Evolutionary conservation across 2,113 vertebrate genomes (phyloP), one percentile per base, ranked within the genome.

Genomic region (Telmatochromis sp.): DNA sequence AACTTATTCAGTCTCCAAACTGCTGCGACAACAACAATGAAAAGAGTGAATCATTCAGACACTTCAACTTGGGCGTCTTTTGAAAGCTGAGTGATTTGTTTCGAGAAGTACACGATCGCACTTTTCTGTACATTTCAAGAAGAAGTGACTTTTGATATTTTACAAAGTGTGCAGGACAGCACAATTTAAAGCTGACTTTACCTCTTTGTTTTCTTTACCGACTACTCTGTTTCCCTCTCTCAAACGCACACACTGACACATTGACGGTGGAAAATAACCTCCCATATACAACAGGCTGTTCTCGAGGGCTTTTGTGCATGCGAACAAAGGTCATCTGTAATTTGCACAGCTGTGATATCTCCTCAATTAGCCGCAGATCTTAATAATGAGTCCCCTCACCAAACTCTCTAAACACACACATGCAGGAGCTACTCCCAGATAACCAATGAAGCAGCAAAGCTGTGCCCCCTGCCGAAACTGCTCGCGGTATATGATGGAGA

Each of bases 321-420:
- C 15, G 7, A 78, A 81, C 51, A 91, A 86, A 89, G 86, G 90
- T 93, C 93, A 92, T 86, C 42, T 79, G 70, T 87, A 85, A 94
- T 89, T 85, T 91, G 75, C 75, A 84, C 91, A 93, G 92, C 90
- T 93, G 93, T 85, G 84, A 90, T 85, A 87, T 42, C 80, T 79
- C 80, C 81, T 91, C 83, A 90, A 86, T 93, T 89, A 89, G 82
- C 73, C 15, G 73, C 78, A 82, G 80, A 68, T 84, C 82, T 85
- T 85, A 84, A 84, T 81, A 87, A 86, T 54, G 26, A 88, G 53
- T 58, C 33, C 65, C 45, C 49, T 23, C 42, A 37, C 3, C 40
- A 33, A 82, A 82, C 70, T 45, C 70, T 75, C 23, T 19, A 47
- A 51, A 80, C 75, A 33, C 28, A 53, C n/a, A 45, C 14, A 21